These are phyloP conservation scores for Harpalus rufipes DNA, from an alignment of 2,888 invertebrate genomes.

Conservation along the genomic window DNA sequence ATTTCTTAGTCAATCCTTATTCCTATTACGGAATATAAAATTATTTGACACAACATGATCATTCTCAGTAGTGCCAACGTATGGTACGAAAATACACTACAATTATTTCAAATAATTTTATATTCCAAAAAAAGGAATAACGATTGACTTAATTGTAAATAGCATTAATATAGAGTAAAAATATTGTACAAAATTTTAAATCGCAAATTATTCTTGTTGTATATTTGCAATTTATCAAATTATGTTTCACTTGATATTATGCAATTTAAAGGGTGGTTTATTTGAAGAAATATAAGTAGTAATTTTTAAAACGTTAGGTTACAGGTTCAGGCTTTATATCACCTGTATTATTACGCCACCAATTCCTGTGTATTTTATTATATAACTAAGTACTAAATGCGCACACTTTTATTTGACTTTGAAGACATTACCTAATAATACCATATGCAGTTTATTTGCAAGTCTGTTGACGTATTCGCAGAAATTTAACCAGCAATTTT, in stretches of 20 bases:
- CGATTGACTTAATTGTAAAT: no score
- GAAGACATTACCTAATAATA: background rate
- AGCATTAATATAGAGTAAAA: no score
- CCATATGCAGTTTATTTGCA: background rate
- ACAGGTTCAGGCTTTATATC: background rate
- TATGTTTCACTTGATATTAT: background rate
- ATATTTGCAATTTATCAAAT: background rate
- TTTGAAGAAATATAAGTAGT: background rate
- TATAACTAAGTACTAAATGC: background rate
- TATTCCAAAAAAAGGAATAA: no score
- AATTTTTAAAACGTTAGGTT: background rate
- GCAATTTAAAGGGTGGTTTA: background rate
- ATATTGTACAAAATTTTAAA: no score
- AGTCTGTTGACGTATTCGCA: background rate
- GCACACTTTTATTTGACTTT: background rate
- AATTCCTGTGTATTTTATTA: background rate
- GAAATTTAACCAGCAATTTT: conserved; percentile 1
- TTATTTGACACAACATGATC: no score
- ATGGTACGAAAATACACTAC: no score
- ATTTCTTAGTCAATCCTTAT: no score
- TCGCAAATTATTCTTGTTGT: background rate
- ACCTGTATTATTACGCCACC: background rate
- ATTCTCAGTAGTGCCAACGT: no score
- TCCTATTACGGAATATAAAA: no score
- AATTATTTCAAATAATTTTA: no score